Percentiles rank a stretch among this genome's conserved stretches.
Conservation (phyloP, 2,113 vertebrate species). For the Diglossa brunneiventris region DNA sequence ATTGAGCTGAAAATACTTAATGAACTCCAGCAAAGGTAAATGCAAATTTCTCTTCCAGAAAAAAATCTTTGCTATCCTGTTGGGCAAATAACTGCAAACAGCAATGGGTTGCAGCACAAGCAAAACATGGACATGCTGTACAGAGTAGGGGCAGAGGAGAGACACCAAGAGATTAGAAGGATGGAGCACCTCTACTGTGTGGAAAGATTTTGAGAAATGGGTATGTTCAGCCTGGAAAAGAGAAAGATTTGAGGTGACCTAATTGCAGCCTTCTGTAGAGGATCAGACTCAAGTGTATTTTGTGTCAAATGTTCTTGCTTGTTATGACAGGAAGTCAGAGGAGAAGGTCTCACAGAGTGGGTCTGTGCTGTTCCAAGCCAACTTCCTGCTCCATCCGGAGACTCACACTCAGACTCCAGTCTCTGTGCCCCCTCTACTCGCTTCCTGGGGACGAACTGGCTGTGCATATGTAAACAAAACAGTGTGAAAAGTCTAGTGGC, state of each 20-base stretch:
- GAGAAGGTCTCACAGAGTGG: too few species aligned
- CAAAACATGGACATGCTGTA: neutral
- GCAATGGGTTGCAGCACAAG: neutral
- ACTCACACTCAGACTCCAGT: fast-evolving
- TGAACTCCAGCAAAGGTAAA: neutral
- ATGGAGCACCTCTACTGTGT: neutral
- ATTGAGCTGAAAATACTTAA: neutral
- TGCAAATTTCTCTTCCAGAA: neutral
- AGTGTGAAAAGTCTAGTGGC: neutral
- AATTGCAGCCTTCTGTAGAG: neutral
- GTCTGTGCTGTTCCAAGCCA: neutral
- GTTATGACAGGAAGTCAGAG: neutral
- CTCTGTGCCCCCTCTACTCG: neutral
- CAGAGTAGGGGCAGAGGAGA: neutral
- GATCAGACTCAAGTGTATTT: neutral
- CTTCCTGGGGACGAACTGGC: neutral
- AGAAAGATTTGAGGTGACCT: neutral
- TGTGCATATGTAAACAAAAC: neutral
- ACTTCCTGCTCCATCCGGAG: neutral
- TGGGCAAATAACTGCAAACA: neutral
- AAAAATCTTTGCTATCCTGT: neutral
- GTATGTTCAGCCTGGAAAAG: neutral
- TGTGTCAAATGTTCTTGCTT: neutral
- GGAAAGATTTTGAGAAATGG: neutral
- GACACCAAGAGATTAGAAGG: neutral